Percentiles rank a stretch among this genome's conserved stretches.
Evolutionary conservation across 2,797 vertebrate genomes (phyloP).

Genomic region (Microtus californicus): DNA sequence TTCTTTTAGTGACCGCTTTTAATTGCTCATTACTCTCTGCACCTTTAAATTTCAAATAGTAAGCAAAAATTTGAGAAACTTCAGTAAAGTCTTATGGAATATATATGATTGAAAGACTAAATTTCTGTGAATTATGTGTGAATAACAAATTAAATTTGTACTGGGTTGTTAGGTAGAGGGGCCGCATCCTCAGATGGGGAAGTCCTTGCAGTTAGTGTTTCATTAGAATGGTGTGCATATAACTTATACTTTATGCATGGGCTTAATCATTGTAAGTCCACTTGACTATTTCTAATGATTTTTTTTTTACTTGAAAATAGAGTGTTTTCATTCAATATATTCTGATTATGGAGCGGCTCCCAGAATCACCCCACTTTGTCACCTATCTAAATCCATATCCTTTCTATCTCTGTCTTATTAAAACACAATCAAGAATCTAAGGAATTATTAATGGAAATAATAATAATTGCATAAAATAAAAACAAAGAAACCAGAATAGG

Average conservation of each 20-base stretch:
- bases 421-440: background rate
- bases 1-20: background rate
- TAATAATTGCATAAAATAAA: background rate
- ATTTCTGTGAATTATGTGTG: background rate
- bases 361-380: too few relatives aligned
- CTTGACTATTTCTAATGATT: background rate
- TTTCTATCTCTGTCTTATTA: background rate
- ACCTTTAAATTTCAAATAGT: background rate
- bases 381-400: too few relatives aligned
- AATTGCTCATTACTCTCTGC: background rate
- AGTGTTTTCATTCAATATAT: background rate
- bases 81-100: background rate
- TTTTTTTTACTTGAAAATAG: background rate
- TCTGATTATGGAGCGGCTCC: background rate
- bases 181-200: background rate
- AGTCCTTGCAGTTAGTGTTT: background rate
- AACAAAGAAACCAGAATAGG: background rate
- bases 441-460: background rate
- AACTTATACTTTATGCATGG: background rate
- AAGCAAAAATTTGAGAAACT: background rate
- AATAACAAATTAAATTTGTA: background rate
- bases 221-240: background rate
- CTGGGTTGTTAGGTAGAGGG: background rate
- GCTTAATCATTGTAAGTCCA: constrained; percentile 25
- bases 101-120: background rate